Evolutionary conservation across 2,113 vertebrate species (phyloP), one percentile per base, ranked within the genome.

Genomic region (Erythrocercus mccallii): DNA sequence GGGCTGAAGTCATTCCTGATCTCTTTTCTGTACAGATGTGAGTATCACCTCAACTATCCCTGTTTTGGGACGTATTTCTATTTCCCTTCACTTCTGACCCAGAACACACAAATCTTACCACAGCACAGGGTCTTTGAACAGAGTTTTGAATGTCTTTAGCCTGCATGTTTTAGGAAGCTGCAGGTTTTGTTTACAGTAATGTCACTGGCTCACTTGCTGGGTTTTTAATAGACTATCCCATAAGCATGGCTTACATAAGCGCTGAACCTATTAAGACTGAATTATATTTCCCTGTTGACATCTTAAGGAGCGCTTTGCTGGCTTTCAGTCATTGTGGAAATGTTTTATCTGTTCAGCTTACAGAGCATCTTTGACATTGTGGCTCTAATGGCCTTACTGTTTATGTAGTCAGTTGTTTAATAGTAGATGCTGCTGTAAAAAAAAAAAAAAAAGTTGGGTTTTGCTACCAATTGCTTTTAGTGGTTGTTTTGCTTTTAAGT

Each of bases 231-330:
- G 69, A 79, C 45, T 60, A 25, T 53, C 69, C 86, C 86, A 93
- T 88, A 95, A 94, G 65, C 74, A 17, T 16, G 72, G 40, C 85
- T 96, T 96, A 79, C 76, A 79, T 90, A 94, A 96, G 88, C 93
- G 60, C 86, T 79, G 80, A 92, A 91, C 90, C 86, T 95, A 94
- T 96, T 96, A 94, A 93, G 88, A 47, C 56, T 95, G 93, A 96
- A 64, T 95, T 96, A 92, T 91, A 69, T 96, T 90, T 96, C 95
- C 95, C 94, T 92, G 90, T 42, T 95, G 96, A 93, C 88, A 95
- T 96, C 92, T 97, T 88, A 92, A 15, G 72, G 88, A 90, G 69
- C 2, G 12, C 94, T 94, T 86, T 95, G 69, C 77, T 95, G 86
- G 88, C 94, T 95, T 74, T 91, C 90, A 95, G 73, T 96, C 92